Percentiles rank a stretch among this genome's conserved stretches.
These are phyloP conservation scores for Picus viridis DNA, from an alignment of 2,797 vertebrate species.

Conservation along the genomic window DNA sequence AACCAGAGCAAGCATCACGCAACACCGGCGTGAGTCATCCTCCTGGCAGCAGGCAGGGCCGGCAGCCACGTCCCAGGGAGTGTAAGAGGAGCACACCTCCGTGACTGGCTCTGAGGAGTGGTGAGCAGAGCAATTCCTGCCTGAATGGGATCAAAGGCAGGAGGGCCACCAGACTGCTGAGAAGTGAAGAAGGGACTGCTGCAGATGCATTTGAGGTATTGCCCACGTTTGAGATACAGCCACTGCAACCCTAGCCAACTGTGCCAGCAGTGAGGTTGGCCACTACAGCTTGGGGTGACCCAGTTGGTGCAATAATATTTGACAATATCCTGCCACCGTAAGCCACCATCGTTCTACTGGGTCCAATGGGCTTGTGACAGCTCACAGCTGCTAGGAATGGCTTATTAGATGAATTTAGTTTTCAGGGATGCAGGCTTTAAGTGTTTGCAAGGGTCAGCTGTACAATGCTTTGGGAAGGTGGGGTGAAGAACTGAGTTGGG, in stretches of 20 bases:
- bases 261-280: background rate
- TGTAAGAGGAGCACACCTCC: background rate
- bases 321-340: background rate
- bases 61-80: rapidly evolving
- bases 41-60: background rate
- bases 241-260: background rate
- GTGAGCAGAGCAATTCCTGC: background rate
- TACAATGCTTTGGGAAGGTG: background rate
- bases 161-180: background rate
- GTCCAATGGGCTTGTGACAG: rapidly evolving
- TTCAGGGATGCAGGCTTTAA: background rate
- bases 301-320: background rate
- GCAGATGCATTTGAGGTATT: background rate
- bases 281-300: background rate
- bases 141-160: rapidly evolving
- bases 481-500: background rate
- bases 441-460: background rate
- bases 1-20: background rate
- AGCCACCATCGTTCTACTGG: rapidly evolving
- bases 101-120: rapidly evolving
- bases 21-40: background rate
- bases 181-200: rapidly evolving
- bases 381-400: background rate
- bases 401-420: background rate
- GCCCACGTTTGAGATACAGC: rapidly evolving